Evolutionary conservation across 2,113 vertebrate species (phyloP), one percentile per base, ranked within the genome.

Genomic region (Serinus canaria): DNA sequence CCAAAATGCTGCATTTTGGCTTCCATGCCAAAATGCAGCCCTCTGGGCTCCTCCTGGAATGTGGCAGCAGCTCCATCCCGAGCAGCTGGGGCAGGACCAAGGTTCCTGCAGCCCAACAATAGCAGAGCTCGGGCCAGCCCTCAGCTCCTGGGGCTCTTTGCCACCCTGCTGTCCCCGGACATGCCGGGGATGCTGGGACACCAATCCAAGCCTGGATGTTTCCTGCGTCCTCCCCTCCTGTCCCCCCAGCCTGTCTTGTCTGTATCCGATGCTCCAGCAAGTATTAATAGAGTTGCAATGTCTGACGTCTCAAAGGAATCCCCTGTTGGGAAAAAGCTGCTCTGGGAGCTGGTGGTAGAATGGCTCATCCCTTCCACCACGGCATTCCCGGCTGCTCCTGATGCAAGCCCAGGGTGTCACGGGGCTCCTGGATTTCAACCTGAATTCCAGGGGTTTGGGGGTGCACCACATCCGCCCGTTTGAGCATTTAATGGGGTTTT

Each of bases 401-500:
- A 67, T 16, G 7, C 74, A 70, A 63, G 73, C 76, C 83, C 72
- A 31, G 56, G 27, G 50, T 8, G 10, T 89, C 79, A 46, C 2
- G 0, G 69, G 58, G 59, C 92, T 96, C 96, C 95, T 76, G 83
- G 70, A 86, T 59, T 75, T 53, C 55, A 73, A 47, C 72, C 83
- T 6, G 35, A 92, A 49, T 96, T 93, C 96, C 78, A 85, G 83
- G 47, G 68, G 60, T 80, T 81, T 83, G 92, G 96, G 93, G 56
- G 4, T 63, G 19, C 95, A 92, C 91, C 9, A 6, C 77, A 83
- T 83, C 94, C 13, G 31, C 96, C 72, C 58, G 43, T 88, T 94
- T 78, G 74, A 86, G 92, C 62, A 37, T 91, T 97, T 95, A 96
- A 94, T 80, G 94, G 92, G 90, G 93, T 95, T 97, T 96, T 88